Conservation (phyloP, 2,113 vertebrate genomes). For the Rhipidura dahli region DNA sequence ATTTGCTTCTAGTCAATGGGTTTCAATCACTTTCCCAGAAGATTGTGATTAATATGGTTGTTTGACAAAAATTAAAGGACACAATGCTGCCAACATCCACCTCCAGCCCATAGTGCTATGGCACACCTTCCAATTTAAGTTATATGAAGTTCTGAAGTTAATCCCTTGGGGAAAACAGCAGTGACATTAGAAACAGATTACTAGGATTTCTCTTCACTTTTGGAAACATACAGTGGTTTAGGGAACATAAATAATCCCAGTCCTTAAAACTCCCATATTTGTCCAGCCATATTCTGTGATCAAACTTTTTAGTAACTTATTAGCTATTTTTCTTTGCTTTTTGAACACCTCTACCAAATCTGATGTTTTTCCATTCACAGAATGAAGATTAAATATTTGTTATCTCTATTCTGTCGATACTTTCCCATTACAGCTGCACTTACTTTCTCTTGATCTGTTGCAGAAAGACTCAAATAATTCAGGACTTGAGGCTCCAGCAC, state of each 20-base stretch:
- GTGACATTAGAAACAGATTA: not conserved
- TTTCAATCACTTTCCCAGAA: not conserved
- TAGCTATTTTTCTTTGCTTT: not conserved
- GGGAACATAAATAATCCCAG: not conserved
- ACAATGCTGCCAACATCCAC: not conserved
- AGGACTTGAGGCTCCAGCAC: slow-evolving; percentile 95
- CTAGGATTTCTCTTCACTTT: not conserved
- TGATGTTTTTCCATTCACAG: not conserved
- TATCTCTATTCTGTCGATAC: not conserved
- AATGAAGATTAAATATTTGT: not conserved
- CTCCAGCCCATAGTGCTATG: not conserved
- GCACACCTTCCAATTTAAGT: not conserved
- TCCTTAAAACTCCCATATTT: not conserved
- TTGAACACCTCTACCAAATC: not conserved
- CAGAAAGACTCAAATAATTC: slow-evolving; percentile 95
- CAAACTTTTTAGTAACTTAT: not conserved
- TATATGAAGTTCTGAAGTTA: not conserved
- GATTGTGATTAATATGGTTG: not conserved
- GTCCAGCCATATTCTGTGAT: not conserved
- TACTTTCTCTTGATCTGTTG: slow-evolving; percentile 98
- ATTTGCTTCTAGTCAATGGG: not conserved
- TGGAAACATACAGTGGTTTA: not conserved
- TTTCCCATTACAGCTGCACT: not conserved
- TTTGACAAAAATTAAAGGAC: not conserved
- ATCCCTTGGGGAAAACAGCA: not conserved